phyloP scores from a whole-genome alignment of 2,797 vertebrate genomes.

The Falco biarmicus region DNA sequence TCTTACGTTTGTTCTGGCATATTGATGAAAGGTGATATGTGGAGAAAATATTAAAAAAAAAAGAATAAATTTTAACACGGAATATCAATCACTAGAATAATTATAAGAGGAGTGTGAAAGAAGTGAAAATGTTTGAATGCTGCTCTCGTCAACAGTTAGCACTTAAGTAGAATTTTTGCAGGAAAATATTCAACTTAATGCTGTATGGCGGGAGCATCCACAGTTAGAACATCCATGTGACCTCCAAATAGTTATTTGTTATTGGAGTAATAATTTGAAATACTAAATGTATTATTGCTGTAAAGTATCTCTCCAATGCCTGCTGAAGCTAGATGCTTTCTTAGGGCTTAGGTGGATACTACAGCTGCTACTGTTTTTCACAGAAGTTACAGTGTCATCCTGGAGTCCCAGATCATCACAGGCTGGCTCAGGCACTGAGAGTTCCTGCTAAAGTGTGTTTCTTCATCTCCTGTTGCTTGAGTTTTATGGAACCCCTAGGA shows the following conservation, averaged over 20 bases:
- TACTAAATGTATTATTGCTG: not conserved
- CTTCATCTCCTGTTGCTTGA: not conserved
- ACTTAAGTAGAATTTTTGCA: not conserved
- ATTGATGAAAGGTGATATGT: not conserved
- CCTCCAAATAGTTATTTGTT: not conserved
- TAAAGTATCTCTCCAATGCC: not conserved
- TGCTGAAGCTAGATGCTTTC: not conserved
- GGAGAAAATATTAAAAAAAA: not conserved
- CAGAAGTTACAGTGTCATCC: not conserved
- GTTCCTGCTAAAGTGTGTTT: not conserved
- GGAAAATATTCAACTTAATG: not conserved
- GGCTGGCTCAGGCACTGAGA: too few relatives aligned
- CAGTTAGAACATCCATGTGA: not conserved
- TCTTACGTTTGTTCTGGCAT: not conserved
- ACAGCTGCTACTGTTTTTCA: not conserved
- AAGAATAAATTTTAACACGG: not conserved
- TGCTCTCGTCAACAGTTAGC: not conserved
- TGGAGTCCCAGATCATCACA: not conserved
- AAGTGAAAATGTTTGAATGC: not conserved
- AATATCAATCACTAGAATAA: not conserved
- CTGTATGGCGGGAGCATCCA: not conserved
- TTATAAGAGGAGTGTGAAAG: not conserved
- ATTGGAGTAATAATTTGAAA: not conserved
- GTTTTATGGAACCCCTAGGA: not conserved
- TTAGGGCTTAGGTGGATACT: not conserved